Evolutionary conservation across 2,113 vertebrate genomes (phyloP), one percentile per base, ranked within the genome.

Genomic region (Coptodon bakossiorum): DNA sequence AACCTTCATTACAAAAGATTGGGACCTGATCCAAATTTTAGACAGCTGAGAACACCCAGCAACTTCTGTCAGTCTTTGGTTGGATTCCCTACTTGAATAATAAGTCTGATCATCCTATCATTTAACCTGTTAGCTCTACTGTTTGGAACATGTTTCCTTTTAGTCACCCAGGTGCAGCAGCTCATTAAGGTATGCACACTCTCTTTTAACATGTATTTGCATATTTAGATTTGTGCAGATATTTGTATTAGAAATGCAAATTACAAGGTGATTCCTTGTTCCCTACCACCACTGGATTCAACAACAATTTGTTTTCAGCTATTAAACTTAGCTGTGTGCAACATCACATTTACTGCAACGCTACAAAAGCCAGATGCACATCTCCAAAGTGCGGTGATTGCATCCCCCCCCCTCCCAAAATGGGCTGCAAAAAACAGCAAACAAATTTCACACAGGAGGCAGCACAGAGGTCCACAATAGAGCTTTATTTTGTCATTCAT

Each of bases 401-500:
- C 68, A 73, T 11, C 6, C 24, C 14, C 5, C 9, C 2, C 2
- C 27, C 57, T 3, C 5, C 57, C 57, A 59, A 27, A 73, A 8
- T 63, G 5, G 14, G 22, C 7, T 27, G 3, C 22, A 73, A 14
- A 36, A 86, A 19, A 57, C 11, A n/a, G 16, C 16, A 36, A 17
- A 63, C 59, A 52, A 29, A 73, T 27, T 7, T 17, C 7, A 91
- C 82, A 88, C 85, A 71, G n/a, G 78, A 93, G 63, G 48, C 95
- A 88, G 56, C 36, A 43, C 88, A 83, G 90, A 93, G 86, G 92
- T 95, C 92, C 92, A 96, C 95, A 95, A 94, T 93, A 94, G 92
- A 95, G 93, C 93, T 95, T 96, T 95, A 95, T 96, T 95, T 94
- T 85, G 57, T 94, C 93, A 93, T 92, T 94, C 91, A 89, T 93